These are phyloP conservation scores for Drosophila phalerata DNA, from an alignment of 2,888 invertebrate species.

Conservation along the genomic window DNA sequence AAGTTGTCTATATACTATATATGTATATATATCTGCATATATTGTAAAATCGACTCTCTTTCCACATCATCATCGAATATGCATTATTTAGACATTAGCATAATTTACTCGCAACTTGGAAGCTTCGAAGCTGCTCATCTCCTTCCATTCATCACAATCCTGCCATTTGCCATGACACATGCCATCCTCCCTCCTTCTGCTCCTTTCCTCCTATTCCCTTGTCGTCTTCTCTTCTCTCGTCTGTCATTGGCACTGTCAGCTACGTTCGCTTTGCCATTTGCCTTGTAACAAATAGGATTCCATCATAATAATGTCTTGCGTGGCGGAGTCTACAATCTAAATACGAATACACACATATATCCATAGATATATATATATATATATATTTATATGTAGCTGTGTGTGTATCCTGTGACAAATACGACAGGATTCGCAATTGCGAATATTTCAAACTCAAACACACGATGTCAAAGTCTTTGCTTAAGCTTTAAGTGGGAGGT, in stretches of 20 bases:
- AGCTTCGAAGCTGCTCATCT: slow-evolving; percentile 39
- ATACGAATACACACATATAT: slow-evolving; percentile 34
- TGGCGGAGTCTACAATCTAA: slow-evolving; percentile 60
- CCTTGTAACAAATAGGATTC: slow-evolving; percentile 82
- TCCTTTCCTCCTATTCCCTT: background rate
- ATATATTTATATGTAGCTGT: too few species aligned
- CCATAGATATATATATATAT: slow-evolving; percentile 8
- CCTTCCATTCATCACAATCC: slow-evolving; percentile 53
- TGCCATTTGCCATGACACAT: slow-evolving; percentile 35
- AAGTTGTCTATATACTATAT: background rate
- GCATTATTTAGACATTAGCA: slow-evolving; percentile 84
- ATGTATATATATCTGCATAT: background rate
- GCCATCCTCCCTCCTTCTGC: background rate
- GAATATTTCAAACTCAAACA: slow-evolving; percentile 78
- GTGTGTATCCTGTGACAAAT: slow-evolving; percentile 77
- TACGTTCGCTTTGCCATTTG: slow-evolving; percentile 65
- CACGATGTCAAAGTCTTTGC: slow-evolving; percentile 62
- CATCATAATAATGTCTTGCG: slow-evolving; percentile 81
- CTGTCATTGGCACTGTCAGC: slow-evolving; percentile 74
- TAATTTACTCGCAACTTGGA: slow-evolving; percentile 78
- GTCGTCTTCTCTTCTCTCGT: background rate
- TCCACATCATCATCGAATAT: slow-evolving; percentile 77
- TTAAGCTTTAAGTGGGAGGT: slow-evolving; percentile 62
- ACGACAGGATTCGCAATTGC: slow-evolving; percentile 81
- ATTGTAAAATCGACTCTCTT: slow-evolving; percentile 25